Evolutionary conservation across 2,113 vertebrate species (phyloP).

Genomic region (Lophochroa leadbeateri): DNA sequence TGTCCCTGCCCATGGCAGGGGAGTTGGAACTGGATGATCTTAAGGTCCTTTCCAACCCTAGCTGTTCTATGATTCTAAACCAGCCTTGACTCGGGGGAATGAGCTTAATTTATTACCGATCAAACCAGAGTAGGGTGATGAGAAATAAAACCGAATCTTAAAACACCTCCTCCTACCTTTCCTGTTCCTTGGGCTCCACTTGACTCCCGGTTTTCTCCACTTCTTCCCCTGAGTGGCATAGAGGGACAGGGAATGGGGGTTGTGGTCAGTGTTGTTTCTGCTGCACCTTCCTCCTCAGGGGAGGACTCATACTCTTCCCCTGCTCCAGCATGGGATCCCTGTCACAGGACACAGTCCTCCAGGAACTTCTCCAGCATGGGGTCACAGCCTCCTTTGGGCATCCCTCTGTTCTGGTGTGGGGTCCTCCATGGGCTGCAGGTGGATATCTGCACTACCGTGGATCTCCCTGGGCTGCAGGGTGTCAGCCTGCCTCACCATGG

Average conservation of each 20-base stretch:
- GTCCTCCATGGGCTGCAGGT: too few species aligned
- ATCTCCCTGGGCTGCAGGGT: not conserved
- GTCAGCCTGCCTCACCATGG: not conserved
- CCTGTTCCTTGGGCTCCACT: not conserved
- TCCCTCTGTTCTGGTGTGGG: too few species aligned
- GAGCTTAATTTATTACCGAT: not conserved
- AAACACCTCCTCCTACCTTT: not conserved
- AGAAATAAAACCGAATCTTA: not conserved
- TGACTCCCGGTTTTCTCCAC: not conserved
- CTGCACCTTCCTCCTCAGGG: not conserved
- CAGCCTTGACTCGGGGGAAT: not conserved
- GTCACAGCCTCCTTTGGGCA: too few species aligned
- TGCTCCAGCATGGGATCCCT: not conserved
- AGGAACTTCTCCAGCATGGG: fast-evolving
- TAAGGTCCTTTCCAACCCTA: too few species aligned
- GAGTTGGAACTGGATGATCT: too few species aligned
- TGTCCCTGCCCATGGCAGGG: too few species aligned
- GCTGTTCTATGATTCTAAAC: not conserved
- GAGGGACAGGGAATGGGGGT: too few species aligned
- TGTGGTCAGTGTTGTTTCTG: not conserved
- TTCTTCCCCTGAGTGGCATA: not conserved
- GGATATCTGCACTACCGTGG: too few species aligned
- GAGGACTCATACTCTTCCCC: not conserved
- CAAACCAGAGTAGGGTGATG: not conserved
- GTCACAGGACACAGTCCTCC: not conserved